Conservation (phyloP, 2,888 invertebrate genomes). For the Rhorus exstirpatorius region DNA sequence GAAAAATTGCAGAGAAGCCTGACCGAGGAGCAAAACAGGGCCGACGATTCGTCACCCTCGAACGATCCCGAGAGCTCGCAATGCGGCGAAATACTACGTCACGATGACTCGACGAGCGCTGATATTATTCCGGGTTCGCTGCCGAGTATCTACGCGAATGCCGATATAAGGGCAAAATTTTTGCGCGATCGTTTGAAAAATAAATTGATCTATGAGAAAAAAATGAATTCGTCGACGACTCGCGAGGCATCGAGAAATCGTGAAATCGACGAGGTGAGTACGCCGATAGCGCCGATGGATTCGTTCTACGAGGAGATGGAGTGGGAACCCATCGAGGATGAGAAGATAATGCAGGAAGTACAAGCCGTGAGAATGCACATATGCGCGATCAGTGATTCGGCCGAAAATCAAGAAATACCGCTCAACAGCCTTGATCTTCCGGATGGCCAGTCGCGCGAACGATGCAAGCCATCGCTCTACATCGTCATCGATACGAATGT, state of each 20-base stretch:
- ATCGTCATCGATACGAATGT: slow-evolving; percentile 85
- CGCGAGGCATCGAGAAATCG: not conserved
- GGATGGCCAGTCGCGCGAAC: slow-evolving; percentile 30
- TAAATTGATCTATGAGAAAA: slow-evolving; percentile 24
- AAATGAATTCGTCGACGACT: not conserved
- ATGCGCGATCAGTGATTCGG: slow-evolving; percentile 56
- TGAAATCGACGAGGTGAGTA: not conserved
- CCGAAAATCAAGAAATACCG: slow-evolving; percentile 59
- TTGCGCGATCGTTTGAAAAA: slow-evolving; percentile 52
- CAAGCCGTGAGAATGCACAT: slow-evolving; percentile 80
- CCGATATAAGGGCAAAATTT: slow-evolving; percentile 55
- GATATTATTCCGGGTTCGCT: not conserved
- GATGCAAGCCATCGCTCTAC: slow-evolving; percentile 73
- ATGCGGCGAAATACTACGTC: not conserved
- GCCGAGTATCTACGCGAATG: slow-evolving; percentile 62
- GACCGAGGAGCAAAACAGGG: slow-evolving; percentile 17
- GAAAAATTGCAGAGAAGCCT: slow-evolving; percentile 55
- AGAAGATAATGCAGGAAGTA: slow-evolving; percentile 81
- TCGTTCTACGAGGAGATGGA: slow-evolving; percentile 83
- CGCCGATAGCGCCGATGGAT: slow-evolving; percentile 41
- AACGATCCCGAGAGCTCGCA: not conserved
- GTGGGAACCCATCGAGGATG: slow-evolving; percentile 84
- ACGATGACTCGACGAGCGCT: not conserved
- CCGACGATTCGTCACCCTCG: not conserved
- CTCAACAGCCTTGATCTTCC: slow-evolving; percentile 73